phyloP scores from a whole-genome alignment of 2,113 vertebrate genomes.

The Perognathus longimembris region DNA sequence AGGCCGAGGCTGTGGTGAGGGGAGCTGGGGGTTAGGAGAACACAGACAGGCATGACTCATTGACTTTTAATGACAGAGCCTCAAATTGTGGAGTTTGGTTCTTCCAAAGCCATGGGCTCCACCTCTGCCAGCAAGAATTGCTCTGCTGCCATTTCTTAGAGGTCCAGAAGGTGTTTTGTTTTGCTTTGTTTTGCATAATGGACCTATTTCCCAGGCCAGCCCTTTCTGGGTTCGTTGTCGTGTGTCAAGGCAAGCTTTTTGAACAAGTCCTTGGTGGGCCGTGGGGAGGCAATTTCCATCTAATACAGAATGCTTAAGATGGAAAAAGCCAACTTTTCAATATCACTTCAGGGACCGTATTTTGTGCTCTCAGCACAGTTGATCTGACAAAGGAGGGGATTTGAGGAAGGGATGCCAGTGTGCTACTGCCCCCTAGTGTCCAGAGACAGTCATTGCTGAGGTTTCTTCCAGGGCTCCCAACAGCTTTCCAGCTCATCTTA shows the following conservation, averaged over 20 bases:
- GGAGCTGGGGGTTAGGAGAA: no score
- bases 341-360: not conserved
- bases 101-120: not conserved
- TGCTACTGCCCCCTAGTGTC: constrained; percentile 83
- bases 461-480: not conserved
- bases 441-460: not conserved
- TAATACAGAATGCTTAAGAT: constrained; percentile 47
- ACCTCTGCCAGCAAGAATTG: not conserved
- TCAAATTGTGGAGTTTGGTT: not conserved
- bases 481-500: not conserved
- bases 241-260: constrained; percentile 31
- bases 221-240: constrained; percentile 22
- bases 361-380: not conserved
- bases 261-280: not conserved
- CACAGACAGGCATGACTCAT: no score
- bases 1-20: not conserved
- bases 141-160: constrained; percentile 11
- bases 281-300: not conserved
- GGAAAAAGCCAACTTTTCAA: constrained; percentile 60
- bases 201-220: constrained; percentile 31
- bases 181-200: constrained; percentile 56
- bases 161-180: not conserved
- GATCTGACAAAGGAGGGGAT: not conserved
- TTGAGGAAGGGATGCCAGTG: not conserved
- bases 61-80: no score